Percentiles rank a stretch among this genome's conserved stretches.
These are phyloP conservation scores for Trachelus stipa DNA, from an alignment of 2,888 invertebrate genomes.

Conservation along the genomic window DNA sequence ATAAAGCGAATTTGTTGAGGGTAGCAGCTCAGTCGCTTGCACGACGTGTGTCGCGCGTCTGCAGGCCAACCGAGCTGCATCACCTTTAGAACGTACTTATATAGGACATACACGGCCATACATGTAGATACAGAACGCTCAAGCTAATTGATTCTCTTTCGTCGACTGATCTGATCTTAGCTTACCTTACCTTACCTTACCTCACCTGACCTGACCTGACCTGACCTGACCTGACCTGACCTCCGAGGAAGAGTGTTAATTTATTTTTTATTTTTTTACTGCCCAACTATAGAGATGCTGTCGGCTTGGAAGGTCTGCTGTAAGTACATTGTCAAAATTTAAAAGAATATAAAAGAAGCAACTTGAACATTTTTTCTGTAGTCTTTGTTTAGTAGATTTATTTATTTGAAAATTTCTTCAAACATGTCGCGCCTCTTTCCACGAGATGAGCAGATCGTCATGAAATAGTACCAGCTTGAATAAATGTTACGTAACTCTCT, in stretches of 20 bases:
- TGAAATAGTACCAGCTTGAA: too few relatives aligned
- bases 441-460: too few relatives aligned
- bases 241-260: too few relatives aligned
- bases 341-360: background rate
- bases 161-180: background rate
- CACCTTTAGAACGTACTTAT: background rate
- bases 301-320: constrained; percentile 46
- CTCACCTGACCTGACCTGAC: background rate
- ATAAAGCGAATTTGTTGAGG: constrained; percentile 54
- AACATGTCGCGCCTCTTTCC: too few relatives aligned
- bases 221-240: too few relatives aligned
- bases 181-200: background rate
- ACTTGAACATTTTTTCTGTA: background rate
- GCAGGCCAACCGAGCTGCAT: constrained; percentile 9
- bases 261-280: too few relatives aligned
- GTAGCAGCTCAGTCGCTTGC: constrained; percentile 51
- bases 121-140: too few relatives aligned
- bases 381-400: background rate
- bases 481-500: too few relatives aligned
- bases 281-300: constrained; percentile 32
- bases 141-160: too few relatives aligned
- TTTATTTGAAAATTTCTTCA: background rate
- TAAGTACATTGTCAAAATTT: constrained; percentile 39
- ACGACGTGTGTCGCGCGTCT: constrained; percentile 26
- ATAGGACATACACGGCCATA: too few relatives aligned